These are phyloP conservation scores for Minunthozetes semirufus DNA, from an alignment of 2,888 invertebrate species.

Conservation along the genomic window DNA sequence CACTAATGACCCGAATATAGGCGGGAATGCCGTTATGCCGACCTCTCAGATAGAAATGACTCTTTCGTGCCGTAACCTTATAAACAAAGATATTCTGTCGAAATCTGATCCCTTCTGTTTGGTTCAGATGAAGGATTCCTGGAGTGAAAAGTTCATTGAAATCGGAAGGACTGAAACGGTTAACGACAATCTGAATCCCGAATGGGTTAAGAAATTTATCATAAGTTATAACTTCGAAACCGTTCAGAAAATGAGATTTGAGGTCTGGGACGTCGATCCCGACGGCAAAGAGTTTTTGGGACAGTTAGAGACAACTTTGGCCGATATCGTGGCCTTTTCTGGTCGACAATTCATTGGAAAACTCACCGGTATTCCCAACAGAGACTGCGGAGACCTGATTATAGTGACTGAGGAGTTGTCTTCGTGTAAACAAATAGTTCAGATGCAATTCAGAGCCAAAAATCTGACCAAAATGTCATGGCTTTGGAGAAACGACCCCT, in stretches of 20 bases:
- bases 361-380: constrained; percentile 11
- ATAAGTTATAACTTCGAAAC: constrained; percentile 57
- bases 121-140: constrained; percentile 47
- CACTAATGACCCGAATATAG: not conserved
- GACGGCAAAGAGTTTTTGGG: constrained; percentile 53
- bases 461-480: constrained; percentile 25
- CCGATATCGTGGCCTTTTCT: constrained; percentile 51
- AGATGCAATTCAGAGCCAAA: constrained; percentile 32
- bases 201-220: constrained; percentile 55
- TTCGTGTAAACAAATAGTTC: constrained; percentile 40
- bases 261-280: constrained; percentile 46
- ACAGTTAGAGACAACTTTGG: constrained; percentile 53
- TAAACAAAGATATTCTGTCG: constrained; percentile 53
- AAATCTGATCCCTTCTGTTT: constrained; percentile 56
- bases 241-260: constrained; percentile 54
- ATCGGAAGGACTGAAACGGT: constrained; percentile 51
- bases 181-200: constrained; percentile 52
- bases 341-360: constrained; percentile 41
- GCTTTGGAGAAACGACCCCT: constrained; percentile 30
- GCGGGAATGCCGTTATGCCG: constrained; percentile 43
- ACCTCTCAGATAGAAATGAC: constrained; percentile 49
- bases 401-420: constrained; percentile 45
- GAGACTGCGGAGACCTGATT: constrained; percentile 42
- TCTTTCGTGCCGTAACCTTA: constrained; percentile 49
- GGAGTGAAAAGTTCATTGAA: constrained; percentile 47